A percentile compares a stretch with the other conserved stretches of the same genome.
Evolutionary conservation across 2,113 vertebrate genomes (phyloP).

Genomic region (Calidris pygmaea): DNA sequence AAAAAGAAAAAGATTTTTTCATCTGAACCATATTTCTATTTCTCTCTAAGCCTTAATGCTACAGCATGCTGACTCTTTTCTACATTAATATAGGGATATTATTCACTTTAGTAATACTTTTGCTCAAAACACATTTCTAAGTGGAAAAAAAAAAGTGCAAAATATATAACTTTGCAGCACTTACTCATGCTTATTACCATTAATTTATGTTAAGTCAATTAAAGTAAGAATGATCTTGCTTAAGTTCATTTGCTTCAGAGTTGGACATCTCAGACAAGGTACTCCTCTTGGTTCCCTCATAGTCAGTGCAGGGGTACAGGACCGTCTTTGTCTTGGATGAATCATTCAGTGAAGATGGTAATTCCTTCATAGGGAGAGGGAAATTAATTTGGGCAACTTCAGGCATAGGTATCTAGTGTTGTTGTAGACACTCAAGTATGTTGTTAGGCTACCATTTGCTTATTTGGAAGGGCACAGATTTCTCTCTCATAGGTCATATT

Average conservation of each 20-base stretch:
- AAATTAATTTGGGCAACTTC: background rate
- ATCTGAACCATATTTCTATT: background rate
- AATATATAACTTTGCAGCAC: background rate
- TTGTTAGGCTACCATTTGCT: background rate
- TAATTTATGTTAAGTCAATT: background rate
- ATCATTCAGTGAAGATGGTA: background rate
- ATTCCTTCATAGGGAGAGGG: background rate
- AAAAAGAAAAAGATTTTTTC: background rate
- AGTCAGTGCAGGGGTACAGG: background rate
- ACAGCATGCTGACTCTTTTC: background rate
- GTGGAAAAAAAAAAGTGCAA: background rate
- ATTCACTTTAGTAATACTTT: background rate
- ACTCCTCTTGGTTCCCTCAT: background rate
- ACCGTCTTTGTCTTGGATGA: background rate
- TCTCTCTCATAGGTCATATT: background rate
- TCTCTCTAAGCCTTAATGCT: background rate
- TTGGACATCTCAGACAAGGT: background rate
- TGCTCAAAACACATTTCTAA: background rate
- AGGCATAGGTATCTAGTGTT: background rate
- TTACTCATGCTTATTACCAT: background rate
- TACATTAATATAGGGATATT: background rate
- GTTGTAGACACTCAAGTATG: background rate
- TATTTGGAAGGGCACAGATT: background rate
- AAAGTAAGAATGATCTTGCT: background rate
- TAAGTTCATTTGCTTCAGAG: background rate